Evolutionary conservation across 2,113 vertebrate species (phyloP).

Genomic region (Etia nguti): DNA sequence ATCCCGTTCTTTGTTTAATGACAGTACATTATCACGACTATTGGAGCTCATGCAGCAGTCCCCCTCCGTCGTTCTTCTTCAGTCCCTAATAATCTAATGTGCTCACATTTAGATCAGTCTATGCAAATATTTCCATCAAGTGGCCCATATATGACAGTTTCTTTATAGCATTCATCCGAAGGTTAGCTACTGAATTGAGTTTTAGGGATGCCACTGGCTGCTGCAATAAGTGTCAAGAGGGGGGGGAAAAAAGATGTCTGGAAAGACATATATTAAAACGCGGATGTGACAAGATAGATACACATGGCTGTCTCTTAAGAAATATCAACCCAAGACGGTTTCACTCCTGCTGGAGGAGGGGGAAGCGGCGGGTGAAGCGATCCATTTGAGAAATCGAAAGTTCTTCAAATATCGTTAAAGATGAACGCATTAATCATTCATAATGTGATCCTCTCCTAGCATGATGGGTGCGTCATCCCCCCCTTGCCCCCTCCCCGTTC

Average conservation of each 20-base stretch:
- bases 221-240: background rate
- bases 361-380: background rate
- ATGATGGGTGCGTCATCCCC: conserved; percentile 22
- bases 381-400: conserved; percentile 48
- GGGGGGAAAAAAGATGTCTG: background rate
- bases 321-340: conserved; percentile 17
- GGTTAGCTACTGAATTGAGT: conserved; percentile 10
- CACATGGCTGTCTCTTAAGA: background rate
- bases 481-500: background rate
- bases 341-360: background rate
- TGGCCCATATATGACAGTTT: background rate
- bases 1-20: conserved; percentile 13
- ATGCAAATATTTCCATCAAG: conserved; percentile 31
- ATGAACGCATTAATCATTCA: conserved; percentile 57
- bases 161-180: background rate
- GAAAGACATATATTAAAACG: conserved; percentile 38
- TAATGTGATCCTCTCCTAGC: conserved; percentile 28
- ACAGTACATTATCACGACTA: background rate
- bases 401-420: conserved; percentile 53
- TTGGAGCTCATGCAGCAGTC: background rate
- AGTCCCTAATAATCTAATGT: background rate
- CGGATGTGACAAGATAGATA: background rate
- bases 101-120: conserved; percentile 13
- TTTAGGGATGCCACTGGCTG: background rate
- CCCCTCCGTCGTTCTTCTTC: background rate